phyloP scores from a whole-genome alignment of 2,797 vertebrate genomes.

The Falco peregrinus region DNA sequence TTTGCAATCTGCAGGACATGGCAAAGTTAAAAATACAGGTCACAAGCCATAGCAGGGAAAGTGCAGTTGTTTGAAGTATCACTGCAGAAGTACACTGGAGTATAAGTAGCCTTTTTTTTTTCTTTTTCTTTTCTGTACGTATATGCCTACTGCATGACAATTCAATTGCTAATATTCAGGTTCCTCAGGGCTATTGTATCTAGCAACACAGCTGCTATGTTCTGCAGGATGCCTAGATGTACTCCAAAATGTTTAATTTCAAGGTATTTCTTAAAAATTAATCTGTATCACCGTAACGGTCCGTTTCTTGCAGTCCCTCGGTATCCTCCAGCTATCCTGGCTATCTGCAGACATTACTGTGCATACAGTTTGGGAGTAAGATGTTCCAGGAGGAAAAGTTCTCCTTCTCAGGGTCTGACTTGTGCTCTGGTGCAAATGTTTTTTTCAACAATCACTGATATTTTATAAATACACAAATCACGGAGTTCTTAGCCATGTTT shows the following conservation, averaged over 20 bases:
- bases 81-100: neutral
- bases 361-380: neutral
- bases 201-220: no score
- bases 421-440: neutral
- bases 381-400: neutral
- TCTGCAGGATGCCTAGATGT: neutral
- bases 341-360: fast-evolving
- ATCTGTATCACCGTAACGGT: neutral
- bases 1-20: neutral
- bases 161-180: neutral
- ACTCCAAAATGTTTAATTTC: neutral
- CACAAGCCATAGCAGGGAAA: neutral
- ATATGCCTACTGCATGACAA: neutral
- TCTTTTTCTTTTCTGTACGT: neutral
- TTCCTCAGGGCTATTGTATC: neutral
- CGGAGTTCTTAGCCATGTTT: no score
- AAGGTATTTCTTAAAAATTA: neutral
- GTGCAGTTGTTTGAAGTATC: fast-evolving
- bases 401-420: neutral
- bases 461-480: neutral
- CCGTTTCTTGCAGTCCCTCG: neutral
- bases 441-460: neutral
- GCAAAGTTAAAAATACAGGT: neutral
- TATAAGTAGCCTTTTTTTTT: neutral
- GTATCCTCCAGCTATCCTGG: neutral